Base-by-base conservation (phyloP, 2,113 vertebrate species). In the Chascanopsetta lugubris region DNA sequence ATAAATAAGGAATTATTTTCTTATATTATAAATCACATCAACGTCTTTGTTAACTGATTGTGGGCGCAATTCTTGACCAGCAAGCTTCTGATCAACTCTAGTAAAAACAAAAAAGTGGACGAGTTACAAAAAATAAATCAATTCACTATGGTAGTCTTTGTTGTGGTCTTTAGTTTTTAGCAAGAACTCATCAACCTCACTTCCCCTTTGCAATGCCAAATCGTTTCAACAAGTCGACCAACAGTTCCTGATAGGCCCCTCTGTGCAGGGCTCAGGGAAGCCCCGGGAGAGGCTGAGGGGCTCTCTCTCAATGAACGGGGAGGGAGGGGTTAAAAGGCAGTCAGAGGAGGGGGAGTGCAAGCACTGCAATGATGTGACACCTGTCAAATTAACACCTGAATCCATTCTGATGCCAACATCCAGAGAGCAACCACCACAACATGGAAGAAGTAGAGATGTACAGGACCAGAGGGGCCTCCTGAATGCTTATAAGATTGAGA, bases 371-470 rank as follows among this genome's bases (percentile, higher is more conserved):
- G 73, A 66, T 70, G 45, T 63, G 50, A 83, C 66, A 82, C 75
- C 48, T 26, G 63, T 92, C 90, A 91, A 83, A 89, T 91, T 81
- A 89, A 91, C 85, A 87, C 82, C 46, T 12, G 50, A 61, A 90
- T 90, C 92, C 93, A 93, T 93, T 84, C 88, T 93, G 89, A 58
- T 83, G 72, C 84, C 70, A 72, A 75, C 75, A 85, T 85, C 77
- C 84, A 76, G 68, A 56, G 78, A 86, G 69, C 74, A 68, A 80
- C 66, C 45, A 90, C 74, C 69, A 70, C 40, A 68, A 80, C 77
- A 79, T 75, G 77, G 80, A 80, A 64, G 57, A 60, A 70, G 30
- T 32, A 59, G 64, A 79, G 72, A 62, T 68, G 10, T 20, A 26
- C 40, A 58, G 49, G 61, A 69, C 68, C 66, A 61, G 49, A 47